Evolutionary conservation across 2,888 invertebrate species (phyloP).

Genomic region (Campoplex capitator): DNA sequence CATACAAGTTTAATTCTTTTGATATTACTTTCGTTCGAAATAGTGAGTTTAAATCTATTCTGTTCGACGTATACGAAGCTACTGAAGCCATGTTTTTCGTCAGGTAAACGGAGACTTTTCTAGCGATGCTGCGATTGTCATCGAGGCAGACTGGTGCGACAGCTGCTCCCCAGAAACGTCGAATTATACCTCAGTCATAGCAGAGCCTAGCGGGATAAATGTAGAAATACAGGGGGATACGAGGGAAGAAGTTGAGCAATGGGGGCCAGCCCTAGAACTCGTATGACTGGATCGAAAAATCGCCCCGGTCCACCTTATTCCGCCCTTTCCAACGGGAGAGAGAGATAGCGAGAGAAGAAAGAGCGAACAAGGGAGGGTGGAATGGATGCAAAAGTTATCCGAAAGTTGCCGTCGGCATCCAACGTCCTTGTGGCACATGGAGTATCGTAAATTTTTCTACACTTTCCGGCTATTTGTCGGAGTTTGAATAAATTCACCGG

Average conservation of each 20-base stretch:
- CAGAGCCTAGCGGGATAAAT: constrained; percentile 51
- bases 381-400: constrained; percentile 72
- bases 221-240: constrained; percentile 61
- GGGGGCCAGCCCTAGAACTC: constrained; percentile 58
- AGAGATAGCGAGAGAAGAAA: constrained; percentile 31
- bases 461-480: constrained; percentile 74
- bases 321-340: constrained; percentile 48
- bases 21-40: background rate
- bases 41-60: background rate
- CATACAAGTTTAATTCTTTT: background rate
- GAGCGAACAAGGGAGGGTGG: constrained; percentile 47
- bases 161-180: constrained; percentile 57
- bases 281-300: constrained; percentile 69
- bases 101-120: constrained; percentile 19
- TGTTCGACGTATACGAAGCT: background rate
- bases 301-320: constrained; percentile 68
- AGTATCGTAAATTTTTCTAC: constrained; percentile 74
- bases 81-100: constrained; percentile 8
- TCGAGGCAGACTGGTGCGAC: constrained; percentile 50
- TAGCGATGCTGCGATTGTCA: constrained; percentile 57
- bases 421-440: constrained; percentile 63
- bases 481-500: constrained; percentile 74
- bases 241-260: constrained; percentile 55
- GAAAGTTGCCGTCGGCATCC: constrained; percentile 65
- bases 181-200: constrained; percentile 23